A percentile compares a stretch with the other conserved stretches of the same genome.
These are phyloP conservation scores for Cylloceria caligata DNA, from an alignment of 2,888 invertebrate species.

Conservation along the genomic window DNA sequence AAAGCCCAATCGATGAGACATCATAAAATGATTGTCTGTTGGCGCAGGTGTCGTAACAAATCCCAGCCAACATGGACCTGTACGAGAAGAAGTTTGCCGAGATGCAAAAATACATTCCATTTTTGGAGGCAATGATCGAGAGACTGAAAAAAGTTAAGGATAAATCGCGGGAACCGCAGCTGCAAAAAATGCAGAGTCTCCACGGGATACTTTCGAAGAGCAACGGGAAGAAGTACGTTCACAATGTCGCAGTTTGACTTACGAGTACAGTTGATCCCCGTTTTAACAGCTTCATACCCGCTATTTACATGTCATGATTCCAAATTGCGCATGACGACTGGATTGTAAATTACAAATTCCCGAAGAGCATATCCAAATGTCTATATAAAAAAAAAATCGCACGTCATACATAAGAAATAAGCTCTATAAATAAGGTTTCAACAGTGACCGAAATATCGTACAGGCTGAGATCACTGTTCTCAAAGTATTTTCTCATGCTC, in stretches of 20 bases:
- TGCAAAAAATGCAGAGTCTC: conserved; percentile 88
- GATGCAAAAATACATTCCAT: conserved; percentile 90
- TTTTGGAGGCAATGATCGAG: conserved; percentile 89
- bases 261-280: conserved; percentile 1
- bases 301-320: conserved; percentile 22
- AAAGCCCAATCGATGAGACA: conserved; percentile 36
- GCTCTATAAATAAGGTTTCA: conserved; percentile 16
- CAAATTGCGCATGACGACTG: conserved; percentile 11
- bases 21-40: conserved; percentile 65
- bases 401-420: conserved; percentile 22
- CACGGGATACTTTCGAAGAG: conserved; percentile 87
- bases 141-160: conserved; percentile 87
- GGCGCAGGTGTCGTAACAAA: conserved; percentile 69
- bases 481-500: conserved; percentile 64
- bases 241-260: conserved; percentile 49
- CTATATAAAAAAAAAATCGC: conserved; percentile 23
- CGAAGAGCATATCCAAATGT: conserved; percentile 26
- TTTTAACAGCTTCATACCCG: conserved; percentile 22
- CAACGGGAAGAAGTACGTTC: conserved; percentile 87
- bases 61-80: conserved; percentile 81
- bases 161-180: conserved; percentile 85
- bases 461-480: conserved; percentile 37
- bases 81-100: conserved; percentile 88
- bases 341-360: conserved; percentile 37
- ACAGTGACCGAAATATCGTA: conserved; percentile 23